Evolutionary conservation across 2,113 vertebrate species (phyloP), one percentile per base, ranked within the genome.

Genomic region (Delphinus delphis): DNA sequence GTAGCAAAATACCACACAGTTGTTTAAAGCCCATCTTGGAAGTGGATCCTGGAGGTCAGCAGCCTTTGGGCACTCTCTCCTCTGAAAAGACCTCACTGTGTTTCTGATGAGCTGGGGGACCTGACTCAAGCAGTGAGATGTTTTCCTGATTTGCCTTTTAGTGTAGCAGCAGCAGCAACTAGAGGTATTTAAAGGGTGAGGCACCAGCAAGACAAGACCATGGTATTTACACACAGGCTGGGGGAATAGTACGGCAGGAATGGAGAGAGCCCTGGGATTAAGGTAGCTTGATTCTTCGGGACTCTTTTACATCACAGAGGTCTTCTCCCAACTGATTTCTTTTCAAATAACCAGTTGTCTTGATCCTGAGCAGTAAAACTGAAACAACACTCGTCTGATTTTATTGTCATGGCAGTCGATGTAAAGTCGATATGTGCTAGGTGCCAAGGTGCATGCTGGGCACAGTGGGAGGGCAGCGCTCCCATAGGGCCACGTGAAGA

Each of bases 201-300:
- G 6, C 33, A 18, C 8, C 3, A 41, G 58, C 2, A 53, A 44
- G 23, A 33, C 0, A 5, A 20, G 23, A 62, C 10, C 2, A 5
- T 4, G 18, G 5, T 44, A 1, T 28, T 65, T 63, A 41, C 25
- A 8, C 15, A 2, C 26, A 63, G 14, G 10, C 5, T 79, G n/a
- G 33, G 2, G 4, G 33, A 23, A 62, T 3, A 21, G 23, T 38
- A n/a, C 58, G 55, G 4, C 12, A 53, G 36, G 20, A 28, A 18
- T 83, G 65, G 47, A 81, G 3, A 33, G 44, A 44, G 0, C 2
- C 3, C 55, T 88, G 26, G 11, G 2, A 36, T 55, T 8, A 62
- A 33, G 21, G 36, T 2, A n/a, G 6, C 11, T 36, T 67, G 11
- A 80, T 60, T 36, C 2, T 13, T 5, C 3, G 17, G n/a, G 36